Base-by-base conservation (phyloP, 2,797 vertebrate species). In the Mus minutoides region DNA sequence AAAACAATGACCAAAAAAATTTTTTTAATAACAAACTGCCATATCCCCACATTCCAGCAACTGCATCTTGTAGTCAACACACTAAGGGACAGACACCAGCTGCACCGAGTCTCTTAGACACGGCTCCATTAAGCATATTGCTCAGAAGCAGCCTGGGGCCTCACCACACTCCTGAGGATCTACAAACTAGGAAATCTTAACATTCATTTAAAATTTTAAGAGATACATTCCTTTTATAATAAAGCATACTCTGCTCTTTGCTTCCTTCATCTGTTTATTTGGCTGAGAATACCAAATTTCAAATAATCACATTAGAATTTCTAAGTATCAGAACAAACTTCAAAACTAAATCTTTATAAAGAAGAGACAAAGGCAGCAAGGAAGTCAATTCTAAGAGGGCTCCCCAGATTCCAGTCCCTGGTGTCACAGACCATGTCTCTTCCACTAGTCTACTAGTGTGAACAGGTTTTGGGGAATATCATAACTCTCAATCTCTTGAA, bases 101-200 rank as follows among this genome's bases (percentile, higher is more conserved):
- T 58, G 49, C 52, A 94, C 13, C 49, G 60, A 94, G 62, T 78
- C 92, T 91, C 29, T 69, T 88, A 3, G 29, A 88, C 67, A 91
- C 67, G 67, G 7, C 73, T 56, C 49, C 62, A 84, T 19, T 49
- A 67, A 73, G 83, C 31, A 83, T n/a, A 92, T 0, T 94, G 69
- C 91, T 85, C 29, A 93, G 60, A 93, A 95, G 34, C 37, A 79
- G n/a, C n/a, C 46, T 73, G 80, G 92, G 67, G 31, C 12, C 67
- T 87, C 1, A 49, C 43, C 37, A 34, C 6, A 62, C 37, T 19
- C 29, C 43, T 67, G 52, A 5, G 40, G 6, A 83, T 71, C 40
- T 83, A 92, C 26, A 94, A 93, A 73, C 62, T 17, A 95, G 46
- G 31, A 95, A 92, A 92, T 95, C 69, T 54, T 92, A 90, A 78